Evolutionary conservation across 2,888 invertebrate species (phyloP), one percentile per base, ranked within the genome.

Genomic region (Thecophora atra): DNA sequence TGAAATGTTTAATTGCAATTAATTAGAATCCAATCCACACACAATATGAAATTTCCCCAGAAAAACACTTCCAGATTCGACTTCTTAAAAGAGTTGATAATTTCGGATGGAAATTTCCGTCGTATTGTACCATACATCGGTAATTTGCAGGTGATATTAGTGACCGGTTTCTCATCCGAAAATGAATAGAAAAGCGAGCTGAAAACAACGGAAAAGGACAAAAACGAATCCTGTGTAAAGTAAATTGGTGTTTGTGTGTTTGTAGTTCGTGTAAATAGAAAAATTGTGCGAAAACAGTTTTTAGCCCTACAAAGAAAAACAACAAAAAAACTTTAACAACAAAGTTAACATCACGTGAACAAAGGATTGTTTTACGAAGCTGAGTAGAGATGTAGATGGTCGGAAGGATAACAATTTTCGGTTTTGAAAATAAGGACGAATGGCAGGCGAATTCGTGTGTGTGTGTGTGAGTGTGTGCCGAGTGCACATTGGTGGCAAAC

Each of bases 151-250:
- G 19, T 15, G 13, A 17, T 6, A 19, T 11, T 19, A 5, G 52
- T 7, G 52, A 52, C 6, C 17, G 51, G 15, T 15, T 51, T 17
- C n/a, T 3, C 24, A 51, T 17, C 51, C 11, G 2, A n/a, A 51
- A 51, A 51, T n/a, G 51, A 51, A 54, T 11, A 54, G n/a, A 54
- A 54, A 21, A n/a, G 11, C 1, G 5, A 4, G 5, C 6, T 8
- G 21, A n/a, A 3, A 54, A 2, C 15, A 54, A 26, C 58, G 17
- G 28, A 8, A 28, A 6, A 58, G 17, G 8, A 17, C 24, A 74
- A 75, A 72, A 70, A 69, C 68, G 70, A 71, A 67, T 72, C 52
- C 52, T 70, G 71, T 58, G 71, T 71, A 75, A 69, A 72, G 73
- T 65, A 72, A 72, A 72, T 73, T 56, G 63, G 70, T 67, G 66